Conservation (phyloP, 2,113 vertebrate species). For the Mus musculus region GRCm39 chrX:113007001-113007500, state of each 20-base stretch:
- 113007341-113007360: not conserved
- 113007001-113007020: not conserved
- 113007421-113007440: not conserved
- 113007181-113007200: not conserved
- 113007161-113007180: not conserved
- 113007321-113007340: not conserved
- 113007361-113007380: not conserved
- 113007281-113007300: not conserved
- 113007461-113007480: not conserved
- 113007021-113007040: not conserved
- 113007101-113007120: not conserved
- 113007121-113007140: not conserved
- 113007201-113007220: not conserved
- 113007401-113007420: constrained; percentile 47
- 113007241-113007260: constrained; percentile 1
- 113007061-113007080: not conserved
- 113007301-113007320: too few species aligned
- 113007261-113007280: not conserved
- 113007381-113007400: constrained; percentile 4
- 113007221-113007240: not conserved
- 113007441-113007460: constrained; percentile 24
- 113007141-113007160: not conserved
- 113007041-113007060: not conserved
- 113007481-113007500: not conserved
- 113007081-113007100: not conserved